Evolutionary conservation across 2,888 invertebrate genomes (phyloP).

Genomic region (Pyrrhosoma nymphula): DNA sequence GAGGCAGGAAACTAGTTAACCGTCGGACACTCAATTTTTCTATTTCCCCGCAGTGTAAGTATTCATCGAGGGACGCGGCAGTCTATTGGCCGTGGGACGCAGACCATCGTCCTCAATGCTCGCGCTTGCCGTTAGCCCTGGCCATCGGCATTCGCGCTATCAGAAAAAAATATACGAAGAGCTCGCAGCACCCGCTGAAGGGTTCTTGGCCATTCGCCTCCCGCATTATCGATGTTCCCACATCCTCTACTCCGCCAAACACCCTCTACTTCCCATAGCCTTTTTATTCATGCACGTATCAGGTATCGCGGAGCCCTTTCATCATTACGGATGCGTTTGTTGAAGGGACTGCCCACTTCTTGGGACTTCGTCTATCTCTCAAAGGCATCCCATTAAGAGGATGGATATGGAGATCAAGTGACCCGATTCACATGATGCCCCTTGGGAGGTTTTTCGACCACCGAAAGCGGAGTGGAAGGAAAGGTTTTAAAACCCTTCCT

Average conservation of each 20-base stretch:
- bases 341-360: background rate
- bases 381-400: conserved; percentile 49
- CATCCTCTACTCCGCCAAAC: background rate
- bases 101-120: background rate
- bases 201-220: background rate
- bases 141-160: background rate
- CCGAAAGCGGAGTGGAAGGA: background rate
- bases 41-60: background rate
- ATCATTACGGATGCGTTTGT: conserved; percentile 16
- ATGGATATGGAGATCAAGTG: conserved; percentile 45
- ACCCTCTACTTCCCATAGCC: background rate
- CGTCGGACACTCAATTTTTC: background rate
- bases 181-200: background rate
- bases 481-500: conserved; percentile 4
- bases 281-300: conserved; percentile 28
- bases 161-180: conserved; percentile 11
- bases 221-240: background rate
- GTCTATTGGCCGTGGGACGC: background rate
- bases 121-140: background rate
- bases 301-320: background rate
- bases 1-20: background rate
- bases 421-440: conserved; percentile 62
- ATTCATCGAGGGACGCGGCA: background rate
- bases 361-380: background rate
- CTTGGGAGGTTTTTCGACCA: conserved; percentile 20